These are phyloP conservation scores for Toxonevra muliebris DNA, from an alignment of 2,888 invertebrate genomes.

Conservation along the genomic window DNA sequence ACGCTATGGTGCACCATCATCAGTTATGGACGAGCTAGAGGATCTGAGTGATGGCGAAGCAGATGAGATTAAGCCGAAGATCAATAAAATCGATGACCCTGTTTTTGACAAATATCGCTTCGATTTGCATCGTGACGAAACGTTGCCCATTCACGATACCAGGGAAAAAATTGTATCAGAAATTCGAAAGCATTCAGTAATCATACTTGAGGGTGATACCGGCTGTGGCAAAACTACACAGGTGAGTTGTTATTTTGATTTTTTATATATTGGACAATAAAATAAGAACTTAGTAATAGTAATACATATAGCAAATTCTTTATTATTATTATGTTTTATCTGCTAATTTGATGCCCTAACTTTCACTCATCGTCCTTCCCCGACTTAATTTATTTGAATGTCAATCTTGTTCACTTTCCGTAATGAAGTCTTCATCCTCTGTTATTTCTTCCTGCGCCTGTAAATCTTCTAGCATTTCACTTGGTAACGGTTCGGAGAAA, in stretches of 20 bases:
- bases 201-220: constrained; percentile 90
- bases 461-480: constrained; percentile 44
- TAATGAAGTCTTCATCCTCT: not conserved
- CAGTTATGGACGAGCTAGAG: constrained; percentile 54
- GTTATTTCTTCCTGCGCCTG: not conserved
- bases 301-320: no score
- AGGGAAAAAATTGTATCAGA: constrained; percentile 72
- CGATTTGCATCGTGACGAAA: constrained; percentile 51
- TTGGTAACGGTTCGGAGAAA: constrained; percentile 43
- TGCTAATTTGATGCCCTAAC: not conserved
- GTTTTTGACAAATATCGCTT: constrained; percentile 56
- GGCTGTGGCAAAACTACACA: constrained; percentile 95
- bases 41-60: constrained; percentile 46
- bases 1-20: constrained; percentile 35
- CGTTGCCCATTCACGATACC: constrained; percentile 57
- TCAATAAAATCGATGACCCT: constrained; percentile 45
- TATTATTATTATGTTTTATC: no score
- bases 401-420: no score
- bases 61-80: constrained; percentile 35
- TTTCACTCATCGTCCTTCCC: no score
- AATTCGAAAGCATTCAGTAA: constrained; percentile 71
- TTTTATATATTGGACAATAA: no score
- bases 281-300: no score
- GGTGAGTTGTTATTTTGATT: constrained; percentile 48
- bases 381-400: no score